Percentiles rank a stretch among this genome's conserved stretches.
phyloP scores from a whole-genome alignment of 2,888 invertebrate genomes.

The Lampropteryx suffumata region DNA sequence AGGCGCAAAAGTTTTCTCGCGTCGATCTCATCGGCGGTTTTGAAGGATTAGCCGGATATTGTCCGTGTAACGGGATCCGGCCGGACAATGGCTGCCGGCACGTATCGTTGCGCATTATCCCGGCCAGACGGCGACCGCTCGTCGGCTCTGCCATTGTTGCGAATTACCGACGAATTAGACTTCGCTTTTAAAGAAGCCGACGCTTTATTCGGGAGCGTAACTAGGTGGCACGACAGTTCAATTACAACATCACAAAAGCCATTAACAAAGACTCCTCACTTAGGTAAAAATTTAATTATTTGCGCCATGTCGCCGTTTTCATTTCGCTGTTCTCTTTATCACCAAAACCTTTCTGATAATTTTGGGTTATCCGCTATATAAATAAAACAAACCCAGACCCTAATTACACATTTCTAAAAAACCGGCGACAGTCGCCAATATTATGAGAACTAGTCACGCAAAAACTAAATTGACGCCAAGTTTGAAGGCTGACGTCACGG shows the following conservation, averaged over 20 bases:
- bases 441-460: conserved; percentile 71
- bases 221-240: conserved; percentile 72
- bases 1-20: conserved; percentile 76
- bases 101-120: conserved; percentile 79
- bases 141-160: conserved; percentile 62
- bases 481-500: conserved; percentile 74
- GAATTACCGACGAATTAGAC: conserved; percentile 78
- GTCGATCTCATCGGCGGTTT: conserved; percentile 69
- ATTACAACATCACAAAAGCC: conserved; percentile 47
- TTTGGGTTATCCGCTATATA: conserved; percentile 58
- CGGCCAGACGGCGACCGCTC: conserved; percentile 59
- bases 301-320: conserved; percentile 20
- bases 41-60: conserved; percentile 75
- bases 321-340: conserved; percentile 40
- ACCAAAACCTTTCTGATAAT: conserved; percentile 49
- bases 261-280: conserved; percentile 16
- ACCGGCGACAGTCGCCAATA: conserved; percentile 79
- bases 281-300: conserved; percentile 33
- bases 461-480: conserved; percentile 67
- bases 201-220: conserved; percentile 66
- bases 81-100: conserved; percentile 60
- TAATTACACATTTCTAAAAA: conserved; percentile 74
- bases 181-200: conserved; percentile 61
- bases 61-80: conserved; percentile 69
- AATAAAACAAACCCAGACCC: conserved; percentile 66